Conservation (phyloP, 2,888 invertebrate genomes). For the Himalopsyche japonica region DNA sequence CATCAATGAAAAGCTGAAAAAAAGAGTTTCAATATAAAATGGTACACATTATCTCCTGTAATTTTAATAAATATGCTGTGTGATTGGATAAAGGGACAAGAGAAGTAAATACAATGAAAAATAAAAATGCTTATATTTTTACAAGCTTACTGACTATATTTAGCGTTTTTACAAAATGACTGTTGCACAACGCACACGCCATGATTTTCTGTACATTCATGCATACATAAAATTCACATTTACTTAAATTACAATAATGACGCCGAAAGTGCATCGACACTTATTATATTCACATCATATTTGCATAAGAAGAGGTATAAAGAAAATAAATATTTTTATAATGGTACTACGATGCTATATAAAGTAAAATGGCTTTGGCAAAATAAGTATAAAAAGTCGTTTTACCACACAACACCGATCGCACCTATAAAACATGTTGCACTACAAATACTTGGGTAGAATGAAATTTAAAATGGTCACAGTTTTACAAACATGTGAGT, state of each 20-base stretch:
- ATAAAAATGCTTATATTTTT: constrained; percentile 5
- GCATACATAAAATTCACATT: constrained; percentile 5
- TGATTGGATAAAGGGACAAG: not conserved
- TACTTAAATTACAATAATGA: not conserved
- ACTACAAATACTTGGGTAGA: constrained; percentile 42
- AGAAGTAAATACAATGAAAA: not conserved
- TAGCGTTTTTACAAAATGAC: constrained; percentile 14
- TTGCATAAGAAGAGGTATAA: constrained; percentile 3
- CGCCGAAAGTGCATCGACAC: not conserved
- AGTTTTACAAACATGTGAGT: not conserved
- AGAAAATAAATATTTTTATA: constrained; percentile 22
- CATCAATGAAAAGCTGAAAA: too few species aligned
- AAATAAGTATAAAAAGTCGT: constrained; percentile 20
- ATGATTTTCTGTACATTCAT: constrained; percentile 5
- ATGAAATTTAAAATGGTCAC: not conserved
- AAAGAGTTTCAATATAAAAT: too few species aligned
- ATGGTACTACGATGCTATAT: not conserved
- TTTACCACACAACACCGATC: not conserved
- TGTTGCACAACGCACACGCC: constrained; percentile 3
- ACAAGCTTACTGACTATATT: constrained; percentile 12
- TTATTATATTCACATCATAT: not conserved
- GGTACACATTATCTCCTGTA: too few species aligned
- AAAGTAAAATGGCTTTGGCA: constrained; percentile 37
- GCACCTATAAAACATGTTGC: not conserved
- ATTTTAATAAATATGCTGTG: too few species aligned